Evolutionary conservation across 2,797 vertebrate species (phyloP), one percentile per base, ranked within the genome.

Genomic region (Cirrhinus molitorella): DNA sequence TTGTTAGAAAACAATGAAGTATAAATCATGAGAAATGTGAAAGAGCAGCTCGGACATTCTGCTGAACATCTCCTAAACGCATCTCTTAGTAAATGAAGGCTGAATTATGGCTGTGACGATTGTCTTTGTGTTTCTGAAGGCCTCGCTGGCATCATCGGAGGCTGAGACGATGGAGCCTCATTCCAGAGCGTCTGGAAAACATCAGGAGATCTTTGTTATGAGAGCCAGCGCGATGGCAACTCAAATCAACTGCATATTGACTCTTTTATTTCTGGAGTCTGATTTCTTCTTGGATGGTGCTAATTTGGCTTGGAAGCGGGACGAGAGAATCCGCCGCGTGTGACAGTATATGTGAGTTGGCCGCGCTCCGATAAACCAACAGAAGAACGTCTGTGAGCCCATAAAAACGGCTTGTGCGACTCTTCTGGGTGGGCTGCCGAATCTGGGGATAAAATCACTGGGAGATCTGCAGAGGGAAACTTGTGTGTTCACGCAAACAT

Each of bases 181-280:
- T 90, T 95, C 92, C 88, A 83, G 91, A 87, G 89, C 89, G 92
- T 92, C 93, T 96, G 94, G 93, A 92, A 96, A 93, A 87, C 83
- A 95, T 94, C 93, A 94, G 85, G 87, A 88, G 88, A 79, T 86
- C 93, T 94, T 91, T 96, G 87, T 91, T 94, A 89, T 91, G 93
- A 92, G 90, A 92, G 93, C 17, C 43, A 51, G 70, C 0, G 90
- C 92, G 91, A 94, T 93, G 92, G 91, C 83, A 90, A 49, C 74
- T 87, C 87, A 75, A 90, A 92, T 87, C 87, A 88, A 87, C 79
- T 90, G 87, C 89, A 90, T 87, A 83, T 88, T 80, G 72, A 67
- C 65, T 53, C 70, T 79, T 72, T 57, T 83, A 79, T 78, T 75
- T 88, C 77, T 86, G 83, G 75, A 73, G 34, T 72, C 81, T 67